Conservation (phyloP, 92 coral and sea anemone species). For the Porites rus region DNA sequence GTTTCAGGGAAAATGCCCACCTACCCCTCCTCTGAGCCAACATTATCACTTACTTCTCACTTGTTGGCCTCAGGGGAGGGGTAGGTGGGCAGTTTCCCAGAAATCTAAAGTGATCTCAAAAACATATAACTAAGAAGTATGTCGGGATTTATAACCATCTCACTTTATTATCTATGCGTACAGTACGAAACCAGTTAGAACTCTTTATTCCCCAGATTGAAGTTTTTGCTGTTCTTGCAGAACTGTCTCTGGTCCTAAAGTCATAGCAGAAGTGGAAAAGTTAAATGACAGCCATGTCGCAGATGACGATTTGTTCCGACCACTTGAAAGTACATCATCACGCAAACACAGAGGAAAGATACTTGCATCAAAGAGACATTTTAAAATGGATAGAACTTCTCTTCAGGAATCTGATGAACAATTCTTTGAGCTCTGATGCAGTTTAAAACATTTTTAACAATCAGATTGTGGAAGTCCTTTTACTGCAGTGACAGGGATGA, state of each 20-base stretch:
- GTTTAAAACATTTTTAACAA: too few species aligned
- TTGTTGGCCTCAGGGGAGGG: too few species aligned
- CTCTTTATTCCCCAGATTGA: too few species aligned
- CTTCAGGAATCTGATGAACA: conserved; percentile 66
- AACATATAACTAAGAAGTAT: too few species aligned
- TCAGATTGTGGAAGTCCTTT: background rate
- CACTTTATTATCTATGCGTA: too few species aligned
- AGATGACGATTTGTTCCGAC: conserved; percentile 66
- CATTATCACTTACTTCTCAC: too few species aligned
- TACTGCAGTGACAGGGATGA: background rate
- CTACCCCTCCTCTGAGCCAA: too few species aligned
- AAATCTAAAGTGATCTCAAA: too few species aligned
- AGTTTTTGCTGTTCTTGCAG: conserved; percentile 31
- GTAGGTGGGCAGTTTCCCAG: too few species aligned
- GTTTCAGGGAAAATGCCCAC: too few species aligned
- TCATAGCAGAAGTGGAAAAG: conserved; percentile 63
- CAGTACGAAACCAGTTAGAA: too few species aligned
- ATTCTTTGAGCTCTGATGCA: conserved; percentile 69
- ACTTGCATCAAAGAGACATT: conserved; percentile 42
- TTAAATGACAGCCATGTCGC: conserved; percentile 12
- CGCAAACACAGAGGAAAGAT: conserved; percentile 24
- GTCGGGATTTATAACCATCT: too few species aligned
- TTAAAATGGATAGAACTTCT: conserved; percentile 46
- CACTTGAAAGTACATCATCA: conserved; percentile 43
- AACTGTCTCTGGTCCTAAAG: conserved; percentile 61